Evolutionary conservation across 35 echinoderm and acorn worm genomes (phyloP).

Genomic region (Ophioderma brevispina): DNA sequence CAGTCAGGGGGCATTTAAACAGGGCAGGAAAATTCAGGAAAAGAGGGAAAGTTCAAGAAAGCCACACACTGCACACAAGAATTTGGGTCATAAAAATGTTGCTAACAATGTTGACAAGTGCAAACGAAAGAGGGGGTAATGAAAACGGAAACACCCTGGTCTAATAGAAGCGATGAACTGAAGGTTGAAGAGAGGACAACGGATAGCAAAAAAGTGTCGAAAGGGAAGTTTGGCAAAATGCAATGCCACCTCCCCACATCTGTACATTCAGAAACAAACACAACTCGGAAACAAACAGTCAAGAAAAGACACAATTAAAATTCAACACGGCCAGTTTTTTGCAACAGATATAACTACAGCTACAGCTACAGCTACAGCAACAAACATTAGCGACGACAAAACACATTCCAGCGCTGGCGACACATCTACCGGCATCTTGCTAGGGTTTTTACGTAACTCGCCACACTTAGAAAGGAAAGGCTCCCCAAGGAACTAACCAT

Average conservation of each 20-base stretch:
- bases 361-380: background rate
- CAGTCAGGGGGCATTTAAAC: background rate
- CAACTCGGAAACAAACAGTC: no score
- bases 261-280: no score
- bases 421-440: no score
- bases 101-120: background rate
- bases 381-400: no score
- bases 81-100: background rate
- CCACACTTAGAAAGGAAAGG: background rate
- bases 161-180: background rate
- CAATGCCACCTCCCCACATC: no score
- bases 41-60: background rate
- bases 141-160: background rate
- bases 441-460: slow-evolving; percentile 28
- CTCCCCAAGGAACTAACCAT: background rate
- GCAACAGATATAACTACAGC: background rate
- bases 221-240: no score
- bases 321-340: background rate
- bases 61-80: background rate
- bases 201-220: no score
- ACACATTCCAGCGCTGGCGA: no score
- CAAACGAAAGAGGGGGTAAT: background rate
- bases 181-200: background rate
- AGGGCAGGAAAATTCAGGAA: background rate
- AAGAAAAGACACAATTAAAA: no score